Evolutionary conservation across 1,140 invertebrate genomes (phyloP).

Genomic region (Vollenhovia emeryi): DNA sequence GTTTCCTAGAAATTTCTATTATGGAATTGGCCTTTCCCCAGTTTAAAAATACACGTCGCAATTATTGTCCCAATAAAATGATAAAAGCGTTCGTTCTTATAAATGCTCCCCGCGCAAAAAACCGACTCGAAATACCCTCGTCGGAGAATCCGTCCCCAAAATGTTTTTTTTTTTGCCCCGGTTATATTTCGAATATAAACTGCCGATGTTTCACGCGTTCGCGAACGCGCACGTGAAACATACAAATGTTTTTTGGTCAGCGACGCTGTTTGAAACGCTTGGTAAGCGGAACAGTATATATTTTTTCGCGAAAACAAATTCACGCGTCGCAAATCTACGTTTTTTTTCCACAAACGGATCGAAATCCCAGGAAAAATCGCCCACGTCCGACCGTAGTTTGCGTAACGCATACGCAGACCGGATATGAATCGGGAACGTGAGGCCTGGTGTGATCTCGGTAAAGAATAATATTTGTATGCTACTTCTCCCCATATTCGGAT

Average conservation of each 20-base stretch:
- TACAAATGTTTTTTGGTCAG: conserved; percentile 40
- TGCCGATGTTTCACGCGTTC: conserved; percentile 31
- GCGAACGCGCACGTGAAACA: neutral
- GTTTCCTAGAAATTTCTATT: neutral
- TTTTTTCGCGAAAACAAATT: conserved; percentile 50
- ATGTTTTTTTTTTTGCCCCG: conserved; percentile 8
- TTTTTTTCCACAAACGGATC: neutral
- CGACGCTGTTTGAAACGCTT: conserved; percentile 37
- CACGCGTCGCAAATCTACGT: conserved; percentile 11
- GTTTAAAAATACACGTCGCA: neutral
- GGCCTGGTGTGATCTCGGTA: conserved; percentile 25
- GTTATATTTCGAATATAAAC: conserved; percentile 8
- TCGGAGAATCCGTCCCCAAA: neutral
- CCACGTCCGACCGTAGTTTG: conserved; percentile 33
- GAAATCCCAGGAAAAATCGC: conserved; percentile 16
- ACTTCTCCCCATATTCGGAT: conserved; percentile 34
- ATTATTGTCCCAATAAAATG: neutral
- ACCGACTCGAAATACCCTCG: neutral
- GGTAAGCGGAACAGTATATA: conserved; percentile 12
- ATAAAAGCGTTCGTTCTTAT: neutral
- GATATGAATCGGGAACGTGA: conserved; percentile 53
- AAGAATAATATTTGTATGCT: conserved; percentile 54
- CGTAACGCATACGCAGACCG: conserved; percentile 24
- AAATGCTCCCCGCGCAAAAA: neutral
- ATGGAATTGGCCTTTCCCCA: neutral